Base-by-base conservation (phyloP, 2,113 vertebrate genomes). In the Indri indri region DNA sequence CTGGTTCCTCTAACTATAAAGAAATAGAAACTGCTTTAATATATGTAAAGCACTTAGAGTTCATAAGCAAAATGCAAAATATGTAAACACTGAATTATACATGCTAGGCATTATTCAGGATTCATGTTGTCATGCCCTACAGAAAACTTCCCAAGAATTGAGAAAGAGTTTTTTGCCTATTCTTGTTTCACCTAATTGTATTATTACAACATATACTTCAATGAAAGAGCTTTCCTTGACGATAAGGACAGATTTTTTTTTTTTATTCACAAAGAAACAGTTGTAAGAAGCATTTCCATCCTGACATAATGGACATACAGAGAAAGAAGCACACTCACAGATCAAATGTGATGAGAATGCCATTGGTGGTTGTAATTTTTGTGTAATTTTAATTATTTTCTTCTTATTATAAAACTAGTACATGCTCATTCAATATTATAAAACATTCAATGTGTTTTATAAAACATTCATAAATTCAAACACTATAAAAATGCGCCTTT, bases 11-110 rank as follows among this genome's bases (percentile, higher is more conserved):
- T 18, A 89, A 84, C 34, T 70, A 83, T 34, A 80, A 89, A 85
- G 8, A 89, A 96, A 84, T 25, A 73, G 12, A 40, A 96, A 73
- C 25, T 94, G 10, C 37, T 88, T 88, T 73, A 91, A 66, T 83
- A 79, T 32, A 71, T 17, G n/a, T 52, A 22, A 94, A 45, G 6
- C 25, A 90, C 14, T 79, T 77, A 80, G 50, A 87, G 30, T 95
- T 93, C 17, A 3, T 40, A 40, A n/a, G 25, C 42, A 82, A 91
- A 95, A 90, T 80, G 52, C 20, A 90, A 93, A 89, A 59, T 65
- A 66, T 37, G 23, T 59, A 81, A 52, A 82, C 66, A 74, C 50
- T 95, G 40, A 87, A 74, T 80, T 76, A 54, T 63, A 85, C 2
- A 87, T 42, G 52, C 13, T 68, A 95, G 66, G 65, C 57, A 68